Evolutionary conservation across 1,140 invertebrate genomes (phyloP).

Genomic region (Bombus superbus): DNA sequence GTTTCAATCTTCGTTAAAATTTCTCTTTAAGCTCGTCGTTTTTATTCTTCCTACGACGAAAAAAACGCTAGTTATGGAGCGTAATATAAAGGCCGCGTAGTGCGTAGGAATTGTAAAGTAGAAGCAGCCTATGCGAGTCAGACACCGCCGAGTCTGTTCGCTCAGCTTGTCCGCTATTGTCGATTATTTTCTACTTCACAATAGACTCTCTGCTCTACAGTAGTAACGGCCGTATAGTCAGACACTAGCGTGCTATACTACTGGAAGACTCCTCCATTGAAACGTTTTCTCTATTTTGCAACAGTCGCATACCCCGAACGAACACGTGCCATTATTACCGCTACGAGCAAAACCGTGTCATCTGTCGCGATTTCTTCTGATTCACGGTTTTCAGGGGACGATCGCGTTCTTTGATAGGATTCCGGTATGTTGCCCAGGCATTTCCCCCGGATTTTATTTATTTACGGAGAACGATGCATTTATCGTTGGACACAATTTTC

Average conservation of each 20-base stretch:
- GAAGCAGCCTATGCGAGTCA: constrained; percentile 4
- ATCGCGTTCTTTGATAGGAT: too few species aligned
- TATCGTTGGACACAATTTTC: too few species aligned
- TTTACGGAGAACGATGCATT: too few species aligned
- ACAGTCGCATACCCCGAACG: background rate
- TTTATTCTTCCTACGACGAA: background rate
- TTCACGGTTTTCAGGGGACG: too few species aligned
- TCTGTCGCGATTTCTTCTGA: too few species aligned
- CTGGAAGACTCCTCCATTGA: constrained; percentile 4
- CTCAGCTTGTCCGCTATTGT: background rate
- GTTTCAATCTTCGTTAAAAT: too few species aligned
- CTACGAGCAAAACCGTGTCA: background rate
- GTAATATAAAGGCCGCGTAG: background rate
- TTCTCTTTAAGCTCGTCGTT: background rate
- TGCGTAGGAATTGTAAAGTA: background rate
- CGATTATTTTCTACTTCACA: constrained; percentile 26
- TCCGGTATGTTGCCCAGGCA: too few species aligned
- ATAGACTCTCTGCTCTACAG: background rate
- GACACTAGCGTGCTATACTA: background rate
- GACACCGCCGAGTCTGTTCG: background rate
- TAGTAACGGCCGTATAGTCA: background rate
- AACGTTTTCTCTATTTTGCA: background rate
- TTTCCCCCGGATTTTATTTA: too few species aligned
- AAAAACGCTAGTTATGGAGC: background rate
- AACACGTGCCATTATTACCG: background rate